Evolutionary conservation across 2,888 invertebrate species (phyloP).

Genomic region (Ryuthela nishihirai): DNA sequence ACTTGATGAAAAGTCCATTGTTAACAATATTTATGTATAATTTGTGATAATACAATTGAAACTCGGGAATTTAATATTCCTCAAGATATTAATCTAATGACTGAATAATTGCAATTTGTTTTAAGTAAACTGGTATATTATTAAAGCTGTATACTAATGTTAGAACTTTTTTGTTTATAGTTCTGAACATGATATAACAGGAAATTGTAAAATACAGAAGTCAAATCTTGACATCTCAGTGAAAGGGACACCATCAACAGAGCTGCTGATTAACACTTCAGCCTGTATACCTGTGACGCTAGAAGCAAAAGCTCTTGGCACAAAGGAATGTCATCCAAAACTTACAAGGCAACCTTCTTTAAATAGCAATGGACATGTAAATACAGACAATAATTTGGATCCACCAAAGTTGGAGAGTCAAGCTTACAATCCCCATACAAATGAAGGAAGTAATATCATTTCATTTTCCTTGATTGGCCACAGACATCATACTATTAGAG

Average conservation of each 20-base stretch:
- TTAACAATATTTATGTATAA: no score
- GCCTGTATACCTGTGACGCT: not conserved
- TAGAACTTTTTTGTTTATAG: constrained; percentile 9
- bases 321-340: constrained; percentile 13
- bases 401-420: constrained; percentile 29
- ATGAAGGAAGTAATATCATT: constrained; percentile 15
- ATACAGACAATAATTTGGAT: constrained; percentile 18
- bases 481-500: not conserved
- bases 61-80: no score
- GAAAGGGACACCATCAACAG: constrained; percentile 15
- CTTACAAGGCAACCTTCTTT: constrained; percentile 3
- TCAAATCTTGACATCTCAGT: constrained; percentile 7
- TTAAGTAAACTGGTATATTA: no score
- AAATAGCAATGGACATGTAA: constrained; percentile 2
- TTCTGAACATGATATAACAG: constrained; percentile 14
- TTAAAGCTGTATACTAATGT: no score
- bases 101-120: no score
- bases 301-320: constrained; percentile 4
- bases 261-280: constrained; percentile 14
- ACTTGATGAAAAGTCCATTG: no score
- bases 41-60: no score
- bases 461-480: not conserved
- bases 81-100: no score
- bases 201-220: constrained; percentile 10
- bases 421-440: constrained; percentile 28